Conservation (phyloP, 1,140 invertebrate species). For the Leptopilina clavipes region DNA sequence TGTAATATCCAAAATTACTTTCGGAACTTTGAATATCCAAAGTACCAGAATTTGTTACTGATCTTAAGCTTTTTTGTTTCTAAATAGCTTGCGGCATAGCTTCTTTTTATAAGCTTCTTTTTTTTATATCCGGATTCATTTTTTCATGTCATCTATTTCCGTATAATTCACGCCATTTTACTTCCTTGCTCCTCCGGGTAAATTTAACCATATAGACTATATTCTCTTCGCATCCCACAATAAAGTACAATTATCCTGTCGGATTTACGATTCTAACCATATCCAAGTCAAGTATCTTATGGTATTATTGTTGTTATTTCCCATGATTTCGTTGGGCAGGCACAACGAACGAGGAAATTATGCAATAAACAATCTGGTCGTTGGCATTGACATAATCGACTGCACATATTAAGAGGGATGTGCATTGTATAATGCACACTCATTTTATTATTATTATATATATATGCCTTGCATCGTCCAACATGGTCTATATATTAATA, state of each 20-base stretch:
- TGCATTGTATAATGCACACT: not conserved
- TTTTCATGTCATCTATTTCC: not conserved
- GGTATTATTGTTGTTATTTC: slow-evolving; percentile 8
- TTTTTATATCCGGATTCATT: too few relatives aligned
- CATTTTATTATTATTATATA: not conserved
- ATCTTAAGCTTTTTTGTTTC: too few relatives aligned
- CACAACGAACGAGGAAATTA: slow-evolving; percentile 15
- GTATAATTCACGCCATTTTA: not conserved
- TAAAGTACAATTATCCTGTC: slow-evolving; percentile 30
- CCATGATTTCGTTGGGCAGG: slow-evolving; percentile 17
- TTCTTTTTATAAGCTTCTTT: too few relatives aligned
- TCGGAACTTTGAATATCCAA: too few relatives aligned
- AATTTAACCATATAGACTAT: not conserved
- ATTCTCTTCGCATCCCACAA: not conserved
- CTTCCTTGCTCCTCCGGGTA: slow-evolving; percentile 15
- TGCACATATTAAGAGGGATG: slow-evolving; percentile 1
- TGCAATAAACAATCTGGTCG: slow-evolving; percentile 25
- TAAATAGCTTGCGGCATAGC: too few relatives aligned
- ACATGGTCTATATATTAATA: too few relatives aligned
- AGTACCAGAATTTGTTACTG: too few relatives aligned
- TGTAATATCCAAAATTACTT: too few relatives aligned
- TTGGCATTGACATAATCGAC: slow-evolving; percentile 29
- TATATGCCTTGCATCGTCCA: not conserved
- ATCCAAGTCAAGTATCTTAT: slow-evolving; percentile 18
- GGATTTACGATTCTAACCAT: slow-evolving; percentile 22